Evolutionary conservation across 2,797 vertebrate genomes (phyloP).

Genomic region (Acanthis flammea): DNA sequence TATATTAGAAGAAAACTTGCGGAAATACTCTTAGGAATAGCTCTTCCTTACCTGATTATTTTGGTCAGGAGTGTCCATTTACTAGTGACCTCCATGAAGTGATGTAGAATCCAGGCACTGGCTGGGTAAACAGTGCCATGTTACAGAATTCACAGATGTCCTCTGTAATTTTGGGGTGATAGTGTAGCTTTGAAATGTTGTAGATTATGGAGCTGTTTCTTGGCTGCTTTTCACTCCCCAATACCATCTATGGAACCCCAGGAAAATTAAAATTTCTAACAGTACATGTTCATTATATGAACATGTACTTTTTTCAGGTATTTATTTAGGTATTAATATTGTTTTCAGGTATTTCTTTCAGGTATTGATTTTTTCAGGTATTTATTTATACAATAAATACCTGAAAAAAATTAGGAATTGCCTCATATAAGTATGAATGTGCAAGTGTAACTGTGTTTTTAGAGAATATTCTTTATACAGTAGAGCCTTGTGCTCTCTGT

Average conservation of each 20-base stretch:
- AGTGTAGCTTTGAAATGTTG: not conserved
- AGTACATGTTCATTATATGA: not conserved
- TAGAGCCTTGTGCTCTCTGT: not conserved
- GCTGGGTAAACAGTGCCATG: not conserved
- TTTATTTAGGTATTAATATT: too few relatives aligned
- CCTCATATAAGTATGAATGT: not conserved
- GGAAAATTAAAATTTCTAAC: not conserved
- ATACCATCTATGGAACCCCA: not conserved
- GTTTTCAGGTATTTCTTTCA: too few relatives aligned
- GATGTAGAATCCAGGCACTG: not conserved
- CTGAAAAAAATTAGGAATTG: not conserved
- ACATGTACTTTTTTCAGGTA: too few relatives aligned
- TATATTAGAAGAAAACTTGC: not conserved
- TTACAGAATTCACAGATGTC: not conserved
- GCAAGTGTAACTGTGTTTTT: not conserved
- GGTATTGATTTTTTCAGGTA: too few relatives aligned
- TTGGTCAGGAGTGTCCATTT: not conserved
- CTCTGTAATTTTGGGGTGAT: not conserved
- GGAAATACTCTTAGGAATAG: not conserved
- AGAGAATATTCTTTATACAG: not conserved
- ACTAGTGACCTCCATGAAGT: not conserved
- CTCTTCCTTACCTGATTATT: not conserved
- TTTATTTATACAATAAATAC: not conserved
- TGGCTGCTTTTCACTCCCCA: not conserved
- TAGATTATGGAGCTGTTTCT: not conserved